phyloP scores from a whole-genome alignment of 2,113 vertebrate species.

The Sprattus sprattus region DNA sequence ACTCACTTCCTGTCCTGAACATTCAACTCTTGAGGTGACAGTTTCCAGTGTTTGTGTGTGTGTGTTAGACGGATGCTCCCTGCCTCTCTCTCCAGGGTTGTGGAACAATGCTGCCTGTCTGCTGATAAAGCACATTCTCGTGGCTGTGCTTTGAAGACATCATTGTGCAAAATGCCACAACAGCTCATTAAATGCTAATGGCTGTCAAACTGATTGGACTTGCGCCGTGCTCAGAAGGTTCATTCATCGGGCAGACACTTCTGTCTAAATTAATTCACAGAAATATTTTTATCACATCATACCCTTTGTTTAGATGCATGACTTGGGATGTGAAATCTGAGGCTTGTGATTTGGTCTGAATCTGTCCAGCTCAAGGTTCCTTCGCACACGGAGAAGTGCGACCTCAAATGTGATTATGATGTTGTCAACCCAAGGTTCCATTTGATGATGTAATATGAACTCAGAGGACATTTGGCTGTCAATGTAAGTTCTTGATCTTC shows the following conservation, averaged over 20 bases:
- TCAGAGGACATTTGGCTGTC: background rate
- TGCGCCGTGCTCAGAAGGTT: background rate
- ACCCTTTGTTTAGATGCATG: background rate
- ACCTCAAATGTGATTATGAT: too few relatives aligned
- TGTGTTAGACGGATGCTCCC: background rate
- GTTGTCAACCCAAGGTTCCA: too few relatives aligned
- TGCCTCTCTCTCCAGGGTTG: background rate
- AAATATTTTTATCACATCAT: background rate
- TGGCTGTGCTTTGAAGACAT: background rate
- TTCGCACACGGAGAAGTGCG: background rate
- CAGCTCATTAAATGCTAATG: background rate
- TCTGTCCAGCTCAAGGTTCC: too few relatives aligned
- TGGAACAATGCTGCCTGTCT: background rate
- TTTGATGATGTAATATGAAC: too few relatives aligned
- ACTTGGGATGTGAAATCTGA: background rate
- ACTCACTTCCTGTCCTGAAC: background rate
- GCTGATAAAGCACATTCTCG: background rate
- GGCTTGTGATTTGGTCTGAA: too few relatives aligned
- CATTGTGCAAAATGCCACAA: background rate
- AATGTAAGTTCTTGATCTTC: background rate
- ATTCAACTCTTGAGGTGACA: background rate
- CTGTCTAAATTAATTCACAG: background rate
- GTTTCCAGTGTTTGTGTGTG: background rate
- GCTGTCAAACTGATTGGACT: background rate
- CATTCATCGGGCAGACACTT: background rate